Evolutionary conservation across 1,140 invertebrate genomes (phyloP), one percentile per base, ranked within the genome.

Genomic region (Leptoteleia sp.): DNA sequence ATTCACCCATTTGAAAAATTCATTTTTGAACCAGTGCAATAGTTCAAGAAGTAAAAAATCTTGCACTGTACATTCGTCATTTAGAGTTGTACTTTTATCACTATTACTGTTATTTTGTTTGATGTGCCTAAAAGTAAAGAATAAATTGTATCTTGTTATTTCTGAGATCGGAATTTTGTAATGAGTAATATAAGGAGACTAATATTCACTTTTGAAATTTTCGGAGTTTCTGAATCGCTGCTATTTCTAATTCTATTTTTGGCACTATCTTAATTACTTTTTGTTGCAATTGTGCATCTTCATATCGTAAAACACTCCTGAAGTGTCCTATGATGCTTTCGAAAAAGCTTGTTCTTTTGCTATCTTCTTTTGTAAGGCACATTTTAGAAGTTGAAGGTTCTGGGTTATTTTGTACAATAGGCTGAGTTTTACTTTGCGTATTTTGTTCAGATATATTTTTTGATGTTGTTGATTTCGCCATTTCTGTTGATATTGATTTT

Each of bases 1-100:
- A 88, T 98, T 93, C 2, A 98, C 92, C 98, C 98, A 99, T 33
- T 89, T 87, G 84, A 99, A 99, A 90, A 98, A 99, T 40, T 94
- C 91, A 42, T 92, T 90, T 87, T 98, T 98, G 83, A 98, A 99
- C 97, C 97, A 99, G 13, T 90, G 88, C 7, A 97, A 79, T 19
- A 99, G 84, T 86, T 97, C 95, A 4, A 94, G 82, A 0, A 99
- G 83, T 0, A 98, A 82, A 7, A 94, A 91, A 88, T 98, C 96
- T 68, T 94, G 91, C 43, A 93, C 91, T 6, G 90, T 88, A 42
- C 94, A 90, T 43, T 93, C 90, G 8, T 93, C 90, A 9, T 86
- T 78, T 35, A 91, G 90, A 35, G 68, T 82, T 2, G 7, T 9
- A 54, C 4, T 45, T 31, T 29, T 13, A 9, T 76, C 35, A 38